phyloP scores from a whole-genome alignment of 2,888 invertebrate genomes.

The Yponomeuta evonymella region DNA sequence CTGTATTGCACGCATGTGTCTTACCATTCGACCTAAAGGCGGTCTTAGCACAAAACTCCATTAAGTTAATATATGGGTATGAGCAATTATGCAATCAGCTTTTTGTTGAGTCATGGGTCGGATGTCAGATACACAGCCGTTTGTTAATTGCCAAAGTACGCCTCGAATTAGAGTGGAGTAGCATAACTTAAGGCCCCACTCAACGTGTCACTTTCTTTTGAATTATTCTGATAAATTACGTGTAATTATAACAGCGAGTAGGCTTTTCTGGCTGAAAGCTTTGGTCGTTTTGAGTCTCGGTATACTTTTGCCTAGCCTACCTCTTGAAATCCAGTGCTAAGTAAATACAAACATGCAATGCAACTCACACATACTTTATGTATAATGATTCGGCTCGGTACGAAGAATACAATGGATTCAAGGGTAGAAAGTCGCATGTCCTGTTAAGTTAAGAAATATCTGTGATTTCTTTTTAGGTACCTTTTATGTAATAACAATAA shows the following conservation, averaged over 20 bases:
- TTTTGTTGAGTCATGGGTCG: constrained; percentile 40
- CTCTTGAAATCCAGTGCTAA: too few relatives aligned
- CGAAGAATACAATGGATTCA: too few relatives aligned
- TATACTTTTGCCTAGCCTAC: too few relatives aligned
- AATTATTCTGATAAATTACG: background rate
- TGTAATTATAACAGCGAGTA: background rate
- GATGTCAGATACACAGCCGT: background rate
- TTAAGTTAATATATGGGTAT: constrained; percentile 62
- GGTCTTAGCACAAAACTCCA: constrained; percentile 52
- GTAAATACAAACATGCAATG: too few relatives aligned
- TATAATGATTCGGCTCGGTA: too few relatives aligned
- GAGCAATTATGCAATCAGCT: constrained; percentile 39
- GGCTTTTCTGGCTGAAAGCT: background rate
- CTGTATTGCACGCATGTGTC: background rate
- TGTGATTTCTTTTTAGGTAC: too few relatives aligned
- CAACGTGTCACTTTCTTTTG: constrained; percentile 1
- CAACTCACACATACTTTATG: too few relatives aligned
- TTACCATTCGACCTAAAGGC: constrained; percentile 36
- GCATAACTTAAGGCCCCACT: constrained; percentile 1
- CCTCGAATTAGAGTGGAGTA: background rate
- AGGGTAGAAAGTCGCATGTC: too few relatives aligned
- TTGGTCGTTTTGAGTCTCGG: too few relatives aligned
- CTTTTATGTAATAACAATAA: too few relatives aligned
- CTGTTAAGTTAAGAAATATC: too few relatives aligned
- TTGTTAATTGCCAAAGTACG: constrained; percentile 34